Evolutionary conservation across 1,140 invertebrate species (phyloP).

Genomic region (Atta cephalotes): DNA sequence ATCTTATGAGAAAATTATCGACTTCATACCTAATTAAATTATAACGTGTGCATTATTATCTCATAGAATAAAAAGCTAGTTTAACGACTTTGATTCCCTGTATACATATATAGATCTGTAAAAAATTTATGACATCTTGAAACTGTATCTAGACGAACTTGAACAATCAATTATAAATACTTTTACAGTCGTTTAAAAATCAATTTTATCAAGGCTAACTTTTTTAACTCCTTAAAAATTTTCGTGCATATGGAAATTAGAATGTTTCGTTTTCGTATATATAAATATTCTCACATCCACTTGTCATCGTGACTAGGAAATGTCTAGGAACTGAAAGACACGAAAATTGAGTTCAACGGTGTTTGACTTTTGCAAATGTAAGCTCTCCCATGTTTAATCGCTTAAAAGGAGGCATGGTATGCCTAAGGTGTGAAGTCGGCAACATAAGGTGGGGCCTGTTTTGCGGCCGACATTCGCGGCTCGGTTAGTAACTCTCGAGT

Average conservation of each 20-base stretch:
- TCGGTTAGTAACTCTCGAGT: conserved; percentile 61
- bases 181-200: background rate
- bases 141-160: no score
- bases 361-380: conserved; percentile 28
- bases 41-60: no score
- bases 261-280: background rate
- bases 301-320: conserved; percentile 18
- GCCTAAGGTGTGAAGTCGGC: conserved; percentile 57
- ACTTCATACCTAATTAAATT: no score
- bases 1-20: no score
- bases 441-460: conserved; percentile 30
- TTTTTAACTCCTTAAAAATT: background rate
- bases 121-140: no score
- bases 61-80: no score
- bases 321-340: background rate
- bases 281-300: conserved; percentile 14
- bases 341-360: conserved; percentile 40
- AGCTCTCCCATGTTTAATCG: conserved; percentile 53
- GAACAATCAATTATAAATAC: no score
- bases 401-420: conserved; percentile 1
- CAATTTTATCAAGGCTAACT: background rate
- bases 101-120: no score
- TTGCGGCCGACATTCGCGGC: conserved; percentile 49
- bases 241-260: background rate
- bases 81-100: no score